These are phyloP conservation scores for Drosophila kurseongensis DNA, from an alignment of 1,140 invertebrate species.

Conservation along the genomic window DNA sequence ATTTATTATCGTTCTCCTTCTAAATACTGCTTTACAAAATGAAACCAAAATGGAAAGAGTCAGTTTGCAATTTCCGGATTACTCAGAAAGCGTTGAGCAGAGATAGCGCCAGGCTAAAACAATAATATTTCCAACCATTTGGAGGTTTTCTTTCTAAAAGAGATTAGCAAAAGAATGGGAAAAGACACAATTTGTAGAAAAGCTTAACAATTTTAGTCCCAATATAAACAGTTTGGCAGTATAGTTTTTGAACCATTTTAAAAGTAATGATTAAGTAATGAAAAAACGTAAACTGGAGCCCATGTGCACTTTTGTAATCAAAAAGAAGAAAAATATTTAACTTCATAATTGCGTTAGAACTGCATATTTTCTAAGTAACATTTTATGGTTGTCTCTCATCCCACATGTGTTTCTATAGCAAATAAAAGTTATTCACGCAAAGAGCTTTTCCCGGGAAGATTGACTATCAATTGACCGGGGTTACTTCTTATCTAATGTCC, in stretches of 20 bases:
- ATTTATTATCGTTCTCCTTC: slow-evolving; percentile 8
- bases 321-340: no score
- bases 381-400: slow-evolving; percentile 3
- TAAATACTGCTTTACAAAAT: not conserved
- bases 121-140: not conserved
- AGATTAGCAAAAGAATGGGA: no score
- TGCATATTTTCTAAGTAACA: slow-evolving; percentile 8
- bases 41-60: slow-evolving; percentile 1
- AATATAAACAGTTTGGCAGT: no score
- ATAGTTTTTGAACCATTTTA: no score
- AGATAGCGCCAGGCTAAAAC: slow-evolving; percentile 32
- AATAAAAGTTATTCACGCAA: slow-evolving; percentile 5
- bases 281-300: no score
- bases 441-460: slow-evolving; percentile 15
- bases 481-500: slow-evolving; percentile 37
- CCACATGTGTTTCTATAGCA: slow-evolving; percentile 13
- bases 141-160: not conserved
- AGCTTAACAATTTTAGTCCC: no score
- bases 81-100: slow-evolving; percentile 13
- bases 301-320: no score
- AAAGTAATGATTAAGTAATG: no score
- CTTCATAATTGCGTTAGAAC: slow-evolving; percentile 1
- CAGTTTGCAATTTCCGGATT: slow-evolving; percentile 34
- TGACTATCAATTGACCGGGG: slow-evolving; percentile 30
- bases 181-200: no score